A percentile compares a stretch with the other conserved stretches of the same genome.
Evolutionary conservation across 2,888 invertebrate species (phyloP).

Genomic region (Scaptodrosophila latifasciaeformis): DNA sequence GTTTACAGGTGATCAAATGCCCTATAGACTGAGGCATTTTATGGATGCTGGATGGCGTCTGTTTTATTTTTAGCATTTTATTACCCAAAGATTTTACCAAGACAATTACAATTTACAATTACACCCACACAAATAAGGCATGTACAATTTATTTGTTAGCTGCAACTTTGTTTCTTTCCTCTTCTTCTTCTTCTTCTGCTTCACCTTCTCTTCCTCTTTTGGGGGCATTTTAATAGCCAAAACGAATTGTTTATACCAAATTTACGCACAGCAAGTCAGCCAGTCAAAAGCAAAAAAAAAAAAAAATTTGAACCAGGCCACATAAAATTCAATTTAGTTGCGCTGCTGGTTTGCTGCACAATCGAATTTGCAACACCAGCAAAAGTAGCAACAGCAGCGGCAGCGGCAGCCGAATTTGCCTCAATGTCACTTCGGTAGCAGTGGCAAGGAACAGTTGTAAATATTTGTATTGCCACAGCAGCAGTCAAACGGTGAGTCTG

Average conservation of each 20-base stretch:
- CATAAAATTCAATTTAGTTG: constrained; percentile 58
- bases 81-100: too few species aligned
- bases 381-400: not conserved
- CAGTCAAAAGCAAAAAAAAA: constrained; percentile 4
- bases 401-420: constrained; percentile 4
- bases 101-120: too few species aligned
- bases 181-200: too few species aligned
- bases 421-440: constrained; percentile 49
- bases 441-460: constrained; percentile 43
- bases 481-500: constrained; percentile 3
- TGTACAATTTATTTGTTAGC: too few species aligned
- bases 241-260: constrained; percentile 51
- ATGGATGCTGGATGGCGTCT: constrained; percentile 20
- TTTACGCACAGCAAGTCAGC: constrained; percentile 60
- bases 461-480: constrained; percentile 32
- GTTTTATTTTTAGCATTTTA: constrained; percentile 38
- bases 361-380: too few species aligned
- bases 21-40: constrained; percentile 25
- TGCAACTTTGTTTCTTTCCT: too few species aligned
- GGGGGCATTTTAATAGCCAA: constrained; percentile 52
- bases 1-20: constrained; percentile 27
- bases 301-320: constrained; percentile 9
- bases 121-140: too few species aligned
- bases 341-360: constrained; percentile 43
- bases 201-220: too few species aligned